phyloP scores from a whole-genome alignment of 2,797 vertebrate species.

The Coluber constrictor region DNA sequence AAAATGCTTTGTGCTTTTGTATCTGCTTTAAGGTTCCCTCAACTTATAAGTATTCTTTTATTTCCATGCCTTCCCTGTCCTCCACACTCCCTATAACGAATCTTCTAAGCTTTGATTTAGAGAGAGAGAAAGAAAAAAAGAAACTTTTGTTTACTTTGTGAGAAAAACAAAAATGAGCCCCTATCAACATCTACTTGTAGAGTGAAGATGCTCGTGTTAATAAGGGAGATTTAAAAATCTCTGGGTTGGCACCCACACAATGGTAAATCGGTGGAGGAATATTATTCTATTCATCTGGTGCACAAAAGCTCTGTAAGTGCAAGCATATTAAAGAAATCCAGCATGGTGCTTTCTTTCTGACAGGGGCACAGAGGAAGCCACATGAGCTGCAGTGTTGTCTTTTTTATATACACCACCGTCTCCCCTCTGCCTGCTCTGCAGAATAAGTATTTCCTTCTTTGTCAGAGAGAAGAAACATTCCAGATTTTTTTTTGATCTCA shows the following conservation, averaged over 20 bases:
- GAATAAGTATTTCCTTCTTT: slow-evolving; percentile 32
- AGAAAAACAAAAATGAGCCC: slow-evolving; percentile 60
- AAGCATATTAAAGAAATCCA: slow-evolving; percentile 26
- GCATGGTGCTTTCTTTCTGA: not conserved
- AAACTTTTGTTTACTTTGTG: slow-evolving; percentile 54
- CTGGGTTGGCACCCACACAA: slow-evolving; percentile 32
- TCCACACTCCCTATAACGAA: slow-evolving; percentile 56
- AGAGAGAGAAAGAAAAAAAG: slow-evolving; percentile 10
- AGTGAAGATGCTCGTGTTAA: slow-evolving; percentile 44
- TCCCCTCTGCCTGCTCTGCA: slow-evolving; percentile 16
- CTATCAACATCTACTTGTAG: slow-evolving; percentile 38
- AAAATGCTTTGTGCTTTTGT: slow-evolving; percentile 18
- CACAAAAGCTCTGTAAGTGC: slow-evolving; percentile 19
- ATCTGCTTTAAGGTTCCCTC: slow-evolving; percentile 55
- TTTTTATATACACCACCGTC: not conserved
- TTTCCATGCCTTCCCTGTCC: slow-evolving; percentile 38
- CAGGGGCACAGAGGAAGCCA: not conserved
- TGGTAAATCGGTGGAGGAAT: slow-evolving; percentile 52
- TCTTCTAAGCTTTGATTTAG: slow-evolving; percentile 59
- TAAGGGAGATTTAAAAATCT: slow-evolving; percentile 48
- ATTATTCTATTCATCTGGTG: slow-evolving; percentile 29
- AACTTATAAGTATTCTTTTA: slow-evolving; percentile 46
- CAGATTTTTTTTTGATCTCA: slow-evolving; percentile 36
- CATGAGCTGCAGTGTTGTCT: rapidly evolving
- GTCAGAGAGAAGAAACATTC: slow-evolving; percentile 37